phyloP scores from a whole-genome alignment of 2,888 invertebrate species.

The Sphaerophoria rueppellii region DNA sequence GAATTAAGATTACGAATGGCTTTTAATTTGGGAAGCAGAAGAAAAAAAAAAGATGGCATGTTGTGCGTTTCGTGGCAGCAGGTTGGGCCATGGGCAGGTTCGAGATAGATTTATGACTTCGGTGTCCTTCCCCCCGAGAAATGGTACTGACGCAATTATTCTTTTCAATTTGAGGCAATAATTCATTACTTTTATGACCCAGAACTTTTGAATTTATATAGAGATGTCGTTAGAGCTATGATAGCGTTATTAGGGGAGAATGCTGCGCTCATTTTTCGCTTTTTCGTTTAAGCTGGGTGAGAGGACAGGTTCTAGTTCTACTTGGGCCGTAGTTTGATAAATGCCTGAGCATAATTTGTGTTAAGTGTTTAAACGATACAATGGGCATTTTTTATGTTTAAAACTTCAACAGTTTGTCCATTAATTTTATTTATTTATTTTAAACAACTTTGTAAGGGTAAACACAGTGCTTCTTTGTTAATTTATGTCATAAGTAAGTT shows the following conservation, averaged over 20 bases:
- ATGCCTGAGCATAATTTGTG: conserved; percentile 63
- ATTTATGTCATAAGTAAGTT: not conserved
- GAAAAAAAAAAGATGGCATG: conserved; percentile 24
- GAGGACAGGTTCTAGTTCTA: conserved; percentile 2
- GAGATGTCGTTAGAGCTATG: conserved; percentile 57
- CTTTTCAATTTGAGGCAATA: conserved; percentile 73
- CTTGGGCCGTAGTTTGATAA: conserved; percentile 55
- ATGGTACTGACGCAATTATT: conserved; percentile 70
- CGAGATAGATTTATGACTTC: conserved; percentile 64
- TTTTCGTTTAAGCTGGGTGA: conserved; percentile 6
- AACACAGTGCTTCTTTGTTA: not conserved
- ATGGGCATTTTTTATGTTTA: not conserved
- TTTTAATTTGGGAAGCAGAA: conserved; percentile 61
- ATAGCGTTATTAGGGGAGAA: conserved; percentile 41
- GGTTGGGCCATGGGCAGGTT: conserved; percentile 35
- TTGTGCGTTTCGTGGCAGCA: conserved; percentile 3
- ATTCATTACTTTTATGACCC: conserved; percentile 71
- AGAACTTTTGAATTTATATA: conserved; percentile 38
- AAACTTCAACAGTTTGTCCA: not conserved
- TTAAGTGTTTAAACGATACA: conserved; percentile 43
- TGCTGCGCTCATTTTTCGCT: conserved; percentile 53
- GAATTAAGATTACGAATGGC: conserved; percentile 70
- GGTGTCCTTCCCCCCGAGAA: conserved; percentile 44
- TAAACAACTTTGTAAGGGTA: not conserved
- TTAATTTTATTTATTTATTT: not conserved